Percentiles rank a stretch among this genome's conserved stretches.
Evolutionary conservation across 2,113 vertebrate genomes (phyloP).

Genomic region (Thinocorus orbignyianus): DNA sequence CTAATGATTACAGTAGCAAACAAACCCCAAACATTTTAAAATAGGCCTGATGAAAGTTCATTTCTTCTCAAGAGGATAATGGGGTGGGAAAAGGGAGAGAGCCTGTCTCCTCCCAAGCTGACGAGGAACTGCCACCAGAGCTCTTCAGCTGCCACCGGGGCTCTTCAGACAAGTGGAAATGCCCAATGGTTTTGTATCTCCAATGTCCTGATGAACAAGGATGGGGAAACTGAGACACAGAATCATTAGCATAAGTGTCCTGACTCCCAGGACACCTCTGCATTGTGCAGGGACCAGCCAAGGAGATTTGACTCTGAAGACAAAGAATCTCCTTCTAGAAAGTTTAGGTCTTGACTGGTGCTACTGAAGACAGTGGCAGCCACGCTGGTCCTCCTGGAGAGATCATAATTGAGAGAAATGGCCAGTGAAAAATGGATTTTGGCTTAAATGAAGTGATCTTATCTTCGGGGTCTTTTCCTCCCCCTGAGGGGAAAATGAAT

Average conservation of each 20-base stretch:
- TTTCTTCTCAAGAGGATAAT: neutral
- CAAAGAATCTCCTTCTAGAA: neutral
- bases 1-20: slow-evolving; percentile 66
- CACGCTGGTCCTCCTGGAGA: neutral
- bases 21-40: slow-evolving; percentile 47
- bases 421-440: slow-evolving; percentile 20
- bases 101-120: neutral
- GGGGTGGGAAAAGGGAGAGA: neutral
- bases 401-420: neutral
- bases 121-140: slow-evolving; percentile 10
- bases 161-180: neutral
- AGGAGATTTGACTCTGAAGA: neutral
- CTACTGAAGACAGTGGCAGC: neutral
- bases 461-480: slow-evolving; percentile 26
- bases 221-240: neutral
- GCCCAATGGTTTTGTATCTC: rapidly evolving
- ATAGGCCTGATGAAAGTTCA: slow-evolving; percentile 50
- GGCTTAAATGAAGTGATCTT: slow-evolving; percentile 23
- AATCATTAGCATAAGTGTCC: neutral
- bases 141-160: neutral
- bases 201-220: neutral
- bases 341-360: neutral
- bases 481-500: slow-evolving; percentile 20
- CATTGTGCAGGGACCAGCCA: neutral
- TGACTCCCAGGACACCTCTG: neutral